Base-by-base conservation (phyloP, 92 coral and sea anemone species). In the Nematostella vectensis region DNA sequence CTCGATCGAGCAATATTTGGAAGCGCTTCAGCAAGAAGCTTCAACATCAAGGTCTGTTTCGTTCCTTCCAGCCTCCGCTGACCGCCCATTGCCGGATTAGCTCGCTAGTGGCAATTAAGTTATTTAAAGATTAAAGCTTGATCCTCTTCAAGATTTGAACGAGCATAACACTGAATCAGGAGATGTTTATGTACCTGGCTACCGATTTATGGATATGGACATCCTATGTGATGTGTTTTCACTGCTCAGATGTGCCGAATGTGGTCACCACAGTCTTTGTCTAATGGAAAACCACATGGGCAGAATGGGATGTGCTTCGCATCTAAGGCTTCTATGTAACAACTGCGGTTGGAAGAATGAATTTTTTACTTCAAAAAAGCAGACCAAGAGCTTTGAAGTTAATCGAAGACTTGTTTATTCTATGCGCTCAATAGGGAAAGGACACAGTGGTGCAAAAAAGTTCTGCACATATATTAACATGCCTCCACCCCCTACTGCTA, bases 401-500 rank as follows among this genome's bases (percentile, higher is more conserved):
- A 75, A 62, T 44, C 40, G 72, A 26, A 48, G 69, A 6, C 51
- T 70, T 45, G 65, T 77, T 38, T 77, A 70, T 57, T 6, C 61
- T 0, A 69, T 76, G 77, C 61, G 68, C 36, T 4, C 71, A 15
- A 29, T 69, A 11, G 83, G 68, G 25, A 70, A 77, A 70, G 73
- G 83, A 26, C 63, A 51, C 31, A 53, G 57, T 48, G 83, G 72
- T 24, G 83, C 83, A n/a, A 62, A 50, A 50, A 76, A 62, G 44
- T 76, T 76, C 61, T 76, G 77, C 61, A 49, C 61, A 23, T 57
- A 67, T 29, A 76, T 76, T 71, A 69, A 61, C 66, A 76, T 76
- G 68, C 72, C 83, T 21, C 53, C 82, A 58, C 77, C 77, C 21
- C 64, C 70, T 43, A 39, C 77, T 22, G 72, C 70, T 19, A 71